These are phyloP conservation scores for Zaprionus obscuricornis DNA, from an alignment of 2,888 invertebrate species.

Conservation along the genomic window DNA sequence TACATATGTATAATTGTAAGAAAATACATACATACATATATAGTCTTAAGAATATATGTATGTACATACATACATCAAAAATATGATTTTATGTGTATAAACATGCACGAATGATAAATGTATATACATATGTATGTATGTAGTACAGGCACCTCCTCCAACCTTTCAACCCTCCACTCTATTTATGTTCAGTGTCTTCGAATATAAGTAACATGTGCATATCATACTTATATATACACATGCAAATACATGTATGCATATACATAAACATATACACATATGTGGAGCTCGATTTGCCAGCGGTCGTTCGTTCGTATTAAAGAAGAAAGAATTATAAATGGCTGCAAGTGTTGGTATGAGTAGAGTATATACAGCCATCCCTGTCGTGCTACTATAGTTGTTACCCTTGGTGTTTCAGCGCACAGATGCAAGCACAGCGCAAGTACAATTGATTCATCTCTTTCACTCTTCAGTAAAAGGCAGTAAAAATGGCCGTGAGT, in stretches of 20 bases:
- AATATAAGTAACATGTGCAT: too few relatives aligned
- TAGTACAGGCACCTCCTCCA: too few relatives aligned
- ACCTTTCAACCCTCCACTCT: too few relatives aligned
- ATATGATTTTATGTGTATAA: too few relatives aligned
- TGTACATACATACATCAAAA: not conserved
- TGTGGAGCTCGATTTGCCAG: constrained; percentile 27
- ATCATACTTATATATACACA: not conserved
- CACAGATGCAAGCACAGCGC: too few relatives aligned
- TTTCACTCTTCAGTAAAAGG: constrained; percentile 11
- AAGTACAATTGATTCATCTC: constrained; percentile 14
- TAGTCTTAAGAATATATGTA: constrained; percentile 5
- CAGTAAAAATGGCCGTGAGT: constrained; percentile 60
- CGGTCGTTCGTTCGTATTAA: constrained; percentile 49
- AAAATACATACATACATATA: constrained; percentile 2
- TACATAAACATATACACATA: constrained; percentile 1
- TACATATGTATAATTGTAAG: constrained; percentile 1
- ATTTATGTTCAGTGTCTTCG: too few relatives aligned
- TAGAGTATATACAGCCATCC: constrained; percentile 6
- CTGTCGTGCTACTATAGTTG: constrained; percentile 18
- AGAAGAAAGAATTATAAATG: constrained; percentile 55
- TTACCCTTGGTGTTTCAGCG: constrained; percentile 5
- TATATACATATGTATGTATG: too few relatives aligned
- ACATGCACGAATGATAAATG: too few relatives aligned
- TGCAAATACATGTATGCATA: not conserved
- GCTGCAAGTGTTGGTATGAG: constrained; percentile 41